A percentile compares a stretch with the other conserved stretches of the same genome.
Evolutionary conservation across 2,113 vertebrate species (phyloP).

Genomic region (Lanius collurio): DNA sequence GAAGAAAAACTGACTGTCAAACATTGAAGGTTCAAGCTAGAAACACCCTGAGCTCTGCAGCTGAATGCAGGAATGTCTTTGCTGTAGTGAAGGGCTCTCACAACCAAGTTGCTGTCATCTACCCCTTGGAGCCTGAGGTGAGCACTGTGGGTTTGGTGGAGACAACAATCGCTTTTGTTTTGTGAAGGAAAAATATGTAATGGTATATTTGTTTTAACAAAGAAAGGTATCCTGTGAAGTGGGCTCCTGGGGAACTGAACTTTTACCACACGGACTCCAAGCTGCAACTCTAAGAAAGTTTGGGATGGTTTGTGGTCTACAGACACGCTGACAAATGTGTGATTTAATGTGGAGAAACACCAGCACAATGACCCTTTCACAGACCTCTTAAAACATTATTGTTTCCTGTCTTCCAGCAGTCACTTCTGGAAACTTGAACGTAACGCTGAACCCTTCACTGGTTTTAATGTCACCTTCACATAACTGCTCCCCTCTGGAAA

Average conservation of each 20-base stretch:
- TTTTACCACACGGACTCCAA: slow-evolving; percentile 36
- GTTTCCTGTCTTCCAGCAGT: slow-evolving; percentile 49
- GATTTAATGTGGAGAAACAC: slow-evolving; percentile 44
- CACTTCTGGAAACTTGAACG: slow-evolving; percentile 15
- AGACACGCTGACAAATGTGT: slow-evolving; percentile 61
- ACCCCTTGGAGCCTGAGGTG: not conserved
- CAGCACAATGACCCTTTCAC: slow-evolving; percentile 63
- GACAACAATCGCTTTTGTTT: slow-evolving; percentile 57
- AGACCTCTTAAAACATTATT: slow-evolving; percentile 38
- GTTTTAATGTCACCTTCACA: slow-evolving; percentile 1
- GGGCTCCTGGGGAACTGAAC: slow-evolving; percentile 30
- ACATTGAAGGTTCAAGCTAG: not conserved
- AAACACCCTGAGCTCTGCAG: not conserved
- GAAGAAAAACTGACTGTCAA: not conserved
- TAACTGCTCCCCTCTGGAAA: slow-evolving; percentile 28
- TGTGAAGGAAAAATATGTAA: slow-evolving; percentile 14
- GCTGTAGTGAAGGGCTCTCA: not conserved
- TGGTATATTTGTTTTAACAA: slow-evolving; percentile 41
- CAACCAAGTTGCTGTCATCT: not conserved
- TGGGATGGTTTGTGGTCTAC: slow-evolving; percentile 54
- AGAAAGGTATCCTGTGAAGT: not conserved
- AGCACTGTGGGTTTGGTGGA: not conserved
- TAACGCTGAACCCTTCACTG: slow-evolving; percentile 14
- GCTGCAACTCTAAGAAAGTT: slow-evolving; percentile 20
- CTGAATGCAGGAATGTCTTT: not conserved